Evolutionary conservation across 2,888 invertebrate genomes (phyloP).

Genomic region (Hirudinaria manillensis): DNA sequence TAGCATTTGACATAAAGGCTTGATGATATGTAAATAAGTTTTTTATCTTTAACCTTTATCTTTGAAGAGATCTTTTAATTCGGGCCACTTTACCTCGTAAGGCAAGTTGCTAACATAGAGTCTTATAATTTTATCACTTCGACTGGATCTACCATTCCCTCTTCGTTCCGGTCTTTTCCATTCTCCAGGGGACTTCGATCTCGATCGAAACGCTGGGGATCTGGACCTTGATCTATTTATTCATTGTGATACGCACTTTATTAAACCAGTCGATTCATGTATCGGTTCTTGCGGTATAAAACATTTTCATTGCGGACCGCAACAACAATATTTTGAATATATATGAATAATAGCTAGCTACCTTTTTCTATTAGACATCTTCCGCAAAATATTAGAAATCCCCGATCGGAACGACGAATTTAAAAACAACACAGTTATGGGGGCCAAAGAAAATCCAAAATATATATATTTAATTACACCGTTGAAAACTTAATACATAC

Average conservation of each 20-base stretch:
- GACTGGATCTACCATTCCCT: conserved; percentile 30
- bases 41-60: conserved; percentile 59
- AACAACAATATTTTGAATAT: no score
- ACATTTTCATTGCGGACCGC: no score
- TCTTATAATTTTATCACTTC: conserved; percentile 50
- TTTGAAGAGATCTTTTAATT: conserved; percentile 87
- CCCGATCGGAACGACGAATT: no score
- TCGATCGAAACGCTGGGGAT: conserved; percentile 35
- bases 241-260: background rate
- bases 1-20: background rate
- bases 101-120: conserved; percentile 90
- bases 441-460: no score
- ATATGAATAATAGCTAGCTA: no score
- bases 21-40: background rate
- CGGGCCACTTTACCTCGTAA: conserved; percentile 94
- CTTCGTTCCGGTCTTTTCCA: conserved; percentile 37
- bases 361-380: no score
- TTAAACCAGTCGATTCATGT: no score
- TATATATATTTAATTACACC: no score
- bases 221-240: conserved; percentile 33
- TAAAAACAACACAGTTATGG: no score
- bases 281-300: no score
- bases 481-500: no score
- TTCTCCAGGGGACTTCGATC: conserved; percentile 37
- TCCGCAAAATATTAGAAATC: no score